Evolutionary conservation across 53 echinoderm and acorn worm species (phyloP), one percentile per base, ranked within the genome.

Genomic region (Henricia sp.): DNA sequence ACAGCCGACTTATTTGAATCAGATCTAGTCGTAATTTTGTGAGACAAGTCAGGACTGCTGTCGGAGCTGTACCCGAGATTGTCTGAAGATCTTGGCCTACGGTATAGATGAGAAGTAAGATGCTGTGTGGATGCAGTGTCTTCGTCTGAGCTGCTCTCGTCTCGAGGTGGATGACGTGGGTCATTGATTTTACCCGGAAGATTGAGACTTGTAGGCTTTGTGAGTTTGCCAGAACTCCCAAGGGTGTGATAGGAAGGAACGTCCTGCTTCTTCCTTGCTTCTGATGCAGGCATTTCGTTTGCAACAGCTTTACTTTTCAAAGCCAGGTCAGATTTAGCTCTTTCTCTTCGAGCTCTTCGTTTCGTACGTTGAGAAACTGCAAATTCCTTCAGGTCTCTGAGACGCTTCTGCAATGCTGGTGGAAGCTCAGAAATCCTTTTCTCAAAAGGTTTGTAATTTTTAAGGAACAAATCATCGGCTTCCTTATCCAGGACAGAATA

Each of bases 61-160:
- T 96, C 96, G 21, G 96, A 96, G 68, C 93, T 93, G 65, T 69
- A 93, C 1, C 96, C 96, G 37, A 96, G 82, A 54, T 96, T 93
- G 65, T 96, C 93, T 25, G 87, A 72, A 48, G 95, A 93, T 50
- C 59, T 80, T 1, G 93, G 96, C 25, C 39, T 86, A 25, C 88
- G 72, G 71, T 96, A 96, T 1, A 96, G 72, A 17, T 84, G 82
- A 32, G 89, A 76, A 13, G 83, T 38, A 4, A 85, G 78, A 1
- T 68, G 77, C 38, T 71, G 51, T 38, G 66, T 67, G n/a, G 29
- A 30, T 28, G 88, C 48, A 37, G 59, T 55, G 33, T 87, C 85
- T 74, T 93, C 93, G 78, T 93, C 93, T 6, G 93, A 93, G 69
- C 87, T 93, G 48, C 80, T 87, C 40, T 82, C 84, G 29, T 84